Base-by-base conservation (phyloP, 2,113 vertebrate genomes). In the Crotalus horridus region DNA sequence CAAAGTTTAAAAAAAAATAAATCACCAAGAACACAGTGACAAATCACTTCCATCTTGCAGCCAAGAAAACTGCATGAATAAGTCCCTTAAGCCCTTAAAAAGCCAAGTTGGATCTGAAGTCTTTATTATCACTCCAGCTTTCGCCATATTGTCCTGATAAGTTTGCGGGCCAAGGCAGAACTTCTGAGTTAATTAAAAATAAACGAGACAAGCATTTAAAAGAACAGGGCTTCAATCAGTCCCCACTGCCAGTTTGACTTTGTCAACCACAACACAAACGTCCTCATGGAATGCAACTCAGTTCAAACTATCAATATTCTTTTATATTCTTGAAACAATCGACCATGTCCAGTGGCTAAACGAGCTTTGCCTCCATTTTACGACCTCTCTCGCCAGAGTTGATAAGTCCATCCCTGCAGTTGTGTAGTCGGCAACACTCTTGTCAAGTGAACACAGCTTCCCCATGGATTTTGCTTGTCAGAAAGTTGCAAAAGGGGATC, bases 121-220 rank as follows among this genome's bases (percentile, higher is more conserved):
- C 74, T 39, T 81, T 53, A 53, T 64, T 61, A 64, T 26, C 12
- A 24, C 21, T 53, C 29, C 46, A 26, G 26, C 11, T 10, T 87
- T 54, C 8, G 7, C 48, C 5, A 53, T n/a, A 15, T 11, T 46
- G 20, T 61, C 85, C 85, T 17, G 29, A 21, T 61, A n/a, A 6
- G 11, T 13, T 86, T 3, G n/a, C 58, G 20, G 4, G 17, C 56
- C 87, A 92, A 69, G 85, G 21, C n/a, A 88, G 17, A 87, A 64
- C 87, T 39, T 64, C 17, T 24, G 46, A 64, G 85, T 58, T 92
- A 92, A 64, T 92, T 92, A 81, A 81, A 81, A 81, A 81, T 81
- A 81, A 81, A 43, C 17, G 17, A 81, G 69, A 15, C 7, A 17
- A 3, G 17, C 21, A 13, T 24, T 87, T 51, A 51, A 87, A 51